Percentiles rank a stretch among this genome's conserved stretches.
These are phyloP conservation scores for Bombyx mandarina DNA, from an alignment of 1,140 invertebrate species.

Conservation along the genomic window DNA sequence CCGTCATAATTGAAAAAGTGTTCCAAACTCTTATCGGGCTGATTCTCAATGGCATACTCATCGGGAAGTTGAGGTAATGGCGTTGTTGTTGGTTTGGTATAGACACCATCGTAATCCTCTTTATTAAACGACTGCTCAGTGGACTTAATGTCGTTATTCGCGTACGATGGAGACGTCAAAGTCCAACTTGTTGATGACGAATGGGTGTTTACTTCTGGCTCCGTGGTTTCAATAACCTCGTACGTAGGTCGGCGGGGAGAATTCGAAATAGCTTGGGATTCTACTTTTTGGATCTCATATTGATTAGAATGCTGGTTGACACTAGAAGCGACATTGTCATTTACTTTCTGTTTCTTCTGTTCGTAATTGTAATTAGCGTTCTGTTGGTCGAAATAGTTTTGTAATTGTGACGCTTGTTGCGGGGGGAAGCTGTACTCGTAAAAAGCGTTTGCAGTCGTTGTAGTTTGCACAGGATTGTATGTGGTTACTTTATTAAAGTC, in stretches of 20 bases:
- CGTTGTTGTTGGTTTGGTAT: constrained; percentile 31
- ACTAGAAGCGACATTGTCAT: constrained; percentile 39
- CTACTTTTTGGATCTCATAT: constrained; percentile 26
- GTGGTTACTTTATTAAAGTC: constrained; percentile 50
- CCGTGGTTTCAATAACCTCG: constrained; percentile 61
- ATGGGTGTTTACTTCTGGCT: constrained; percentile 36
- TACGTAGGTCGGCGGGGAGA: constrained; percentile 43
- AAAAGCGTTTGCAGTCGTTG: constrained; percentile 32
- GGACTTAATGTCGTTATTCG: constrained; percentile 30
- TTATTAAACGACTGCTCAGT: constrained; percentile 36
- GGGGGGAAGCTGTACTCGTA: constrained; percentile 26
- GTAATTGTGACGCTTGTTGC: constrained; percentile 24
- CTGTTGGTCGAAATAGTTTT: constrained; percentile 37
- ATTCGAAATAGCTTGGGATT: constrained; percentile 26
- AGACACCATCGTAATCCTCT: constrained; percentile 23
- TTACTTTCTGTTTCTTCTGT: constrained; percentile 40
- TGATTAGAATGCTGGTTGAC: constrained; percentile 48
- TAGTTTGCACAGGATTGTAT: constrained; percentile 54
- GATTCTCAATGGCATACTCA: constrained; percentile 56
- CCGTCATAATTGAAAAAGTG: constrained; percentile 47
- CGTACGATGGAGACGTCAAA: constrained; percentile 30
- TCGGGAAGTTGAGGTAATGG: constrained; percentile 34
- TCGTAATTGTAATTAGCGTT: constrained; percentile 33
- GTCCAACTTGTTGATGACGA: constrained; percentile 37
- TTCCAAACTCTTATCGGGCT: constrained; percentile 49